phyloP scores from a whole-genome alignment of 2,797 vertebrate species.

The Schizopygopsis pylzovi region DNA sequence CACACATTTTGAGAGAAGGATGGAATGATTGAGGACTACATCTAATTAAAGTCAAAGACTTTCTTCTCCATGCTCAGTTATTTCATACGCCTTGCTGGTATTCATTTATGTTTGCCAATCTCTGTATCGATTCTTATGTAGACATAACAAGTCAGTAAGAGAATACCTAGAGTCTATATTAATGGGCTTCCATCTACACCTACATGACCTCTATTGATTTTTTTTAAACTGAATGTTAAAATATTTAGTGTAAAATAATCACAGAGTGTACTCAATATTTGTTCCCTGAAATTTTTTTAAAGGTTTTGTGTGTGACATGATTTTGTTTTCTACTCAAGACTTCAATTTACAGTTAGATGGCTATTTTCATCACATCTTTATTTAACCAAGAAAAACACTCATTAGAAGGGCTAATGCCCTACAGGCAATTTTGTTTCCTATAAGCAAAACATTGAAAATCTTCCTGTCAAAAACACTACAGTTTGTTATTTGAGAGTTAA shows the following conservation, averaged over 20 bases:
- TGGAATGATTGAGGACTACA: slow-evolving; percentile 23
- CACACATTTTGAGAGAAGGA: slow-evolving; percentile 37
- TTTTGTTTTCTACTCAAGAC: not conserved
- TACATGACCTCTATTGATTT: not conserved
- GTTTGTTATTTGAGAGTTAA: not conserved
- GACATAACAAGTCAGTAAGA: not conserved
- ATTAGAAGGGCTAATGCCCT: not conserved
- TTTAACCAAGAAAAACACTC: slow-evolving; percentile 3
- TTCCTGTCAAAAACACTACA: not conserved
- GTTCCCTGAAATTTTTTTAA: not conserved
- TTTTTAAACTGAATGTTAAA: not conserved
- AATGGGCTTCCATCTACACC: not conserved
- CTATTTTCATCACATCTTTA: slow-evolving; percentile 20
- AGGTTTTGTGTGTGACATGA: not conserved
- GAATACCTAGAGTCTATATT: not conserved
- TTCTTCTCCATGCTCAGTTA: not conserved
- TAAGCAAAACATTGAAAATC: not conserved
- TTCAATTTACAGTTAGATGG: not conserved
- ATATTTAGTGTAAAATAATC: not conserved
- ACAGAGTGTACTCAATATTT: not conserved
- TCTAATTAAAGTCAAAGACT: slow-evolving; percentile 29
- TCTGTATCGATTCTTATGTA: not conserved
- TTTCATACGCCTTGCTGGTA: not conserved
- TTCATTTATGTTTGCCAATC: not conserved
- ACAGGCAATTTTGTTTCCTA: not conserved